Evolutionary conservation across 2,888 invertebrate species (phyloP).

Genomic region (Aromia moschata): DNA sequence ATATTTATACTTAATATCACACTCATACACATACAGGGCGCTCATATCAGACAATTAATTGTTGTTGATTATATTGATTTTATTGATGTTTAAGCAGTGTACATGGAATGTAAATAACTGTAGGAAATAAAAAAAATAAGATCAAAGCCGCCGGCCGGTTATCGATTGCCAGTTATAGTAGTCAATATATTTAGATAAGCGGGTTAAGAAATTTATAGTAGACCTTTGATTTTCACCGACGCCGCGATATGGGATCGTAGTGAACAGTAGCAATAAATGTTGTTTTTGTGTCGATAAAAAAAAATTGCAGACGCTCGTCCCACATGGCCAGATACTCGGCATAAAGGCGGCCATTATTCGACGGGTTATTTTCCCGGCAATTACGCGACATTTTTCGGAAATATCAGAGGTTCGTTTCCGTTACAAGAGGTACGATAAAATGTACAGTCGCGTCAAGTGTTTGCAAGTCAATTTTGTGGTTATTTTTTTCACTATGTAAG

Average conservation of each 20-base stretch:
- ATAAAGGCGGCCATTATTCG: too few relatives aligned
- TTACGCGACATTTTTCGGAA: too few relatives aligned
- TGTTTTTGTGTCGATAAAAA: slow-evolving; percentile 22
- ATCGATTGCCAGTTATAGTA: slow-evolving; percentile 47
- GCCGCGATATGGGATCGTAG: slow-evolving; percentile 35
- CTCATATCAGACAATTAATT: slow-evolving; percentile 28
- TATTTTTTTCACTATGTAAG: too few relatives aligned
- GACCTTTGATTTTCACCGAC: slow-evolving; percentile 35
- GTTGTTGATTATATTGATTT: slow-evolving; percentile 32
- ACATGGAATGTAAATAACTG: slow-evolving; percentile 28
- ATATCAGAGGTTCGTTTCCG: too few relatives aligned
- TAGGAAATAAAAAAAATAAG: slow-evolving; percentile 27
- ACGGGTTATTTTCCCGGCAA: too few relatives aligned
- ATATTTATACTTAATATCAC: slow-evolving; percentile 27
- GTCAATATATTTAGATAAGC: slow-evolving; percentile 48
- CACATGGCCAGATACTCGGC: too few relatives aligned
- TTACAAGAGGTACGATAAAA: too few relatives aligned
- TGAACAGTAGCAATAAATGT: slow-evolving; percentile 46
- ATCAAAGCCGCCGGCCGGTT: slow-evolving; percentile 28
- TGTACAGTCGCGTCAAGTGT: too few relatives aligned
- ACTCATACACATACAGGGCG: too few relatives aligned
- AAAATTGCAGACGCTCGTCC: slow-evolving; percentile 14
- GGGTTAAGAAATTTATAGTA: slow-evolving; percentile 44
- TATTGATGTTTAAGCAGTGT: slow-evolving; percentile 29
- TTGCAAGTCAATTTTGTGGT: too few relatives aligned